These are phyloP conservation scores for Laticauda colubrina DNA, from an alignment of 2,113 vertebrate species.

Conservation along the genomic window DNA sequence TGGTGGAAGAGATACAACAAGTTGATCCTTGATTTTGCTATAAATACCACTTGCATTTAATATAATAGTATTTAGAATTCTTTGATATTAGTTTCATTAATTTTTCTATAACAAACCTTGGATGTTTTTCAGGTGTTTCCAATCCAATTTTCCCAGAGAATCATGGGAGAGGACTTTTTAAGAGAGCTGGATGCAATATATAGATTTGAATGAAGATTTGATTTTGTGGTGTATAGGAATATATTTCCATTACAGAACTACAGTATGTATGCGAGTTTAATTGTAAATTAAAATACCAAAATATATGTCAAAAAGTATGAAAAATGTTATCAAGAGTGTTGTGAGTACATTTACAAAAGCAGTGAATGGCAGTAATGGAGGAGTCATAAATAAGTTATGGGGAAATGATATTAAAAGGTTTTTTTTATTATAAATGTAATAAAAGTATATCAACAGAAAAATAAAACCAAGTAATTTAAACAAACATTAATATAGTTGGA, in stretches of 20 bases:
- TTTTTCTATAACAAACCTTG: background rate
- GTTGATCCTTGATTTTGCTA: background rate
- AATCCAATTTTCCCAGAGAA: background rate
- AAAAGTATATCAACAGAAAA: constrained; percentile 33
- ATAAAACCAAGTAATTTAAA: constrained; percentile 47
- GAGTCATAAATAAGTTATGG: background rate
- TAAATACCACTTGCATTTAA: background rate
- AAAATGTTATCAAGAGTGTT: background rate
- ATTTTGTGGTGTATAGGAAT: background rate
- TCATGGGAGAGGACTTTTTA: background rate
- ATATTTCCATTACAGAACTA: background rate
- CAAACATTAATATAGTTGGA: constrained; percentile 38
- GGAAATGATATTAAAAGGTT: constrained; percentile 30
- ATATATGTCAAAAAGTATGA: background rate
- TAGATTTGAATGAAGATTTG: background rate
- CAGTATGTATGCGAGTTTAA: background rate
- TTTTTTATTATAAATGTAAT: constrained; percentile 43
- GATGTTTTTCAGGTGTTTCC: background rate
- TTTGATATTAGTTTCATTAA: background rate
- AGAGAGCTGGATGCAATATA: background rate
- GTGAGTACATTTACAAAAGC: background rate
- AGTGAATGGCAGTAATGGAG: background rate
- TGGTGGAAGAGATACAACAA: background rate
- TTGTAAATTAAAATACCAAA: background rate
- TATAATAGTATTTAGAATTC: background rate